Evolutionary conservation across 2,888 invertebrate species (phyloP), one percentile per base, ranked within the genome.

Genomic region (Amphiduros pacificus): DNA sequence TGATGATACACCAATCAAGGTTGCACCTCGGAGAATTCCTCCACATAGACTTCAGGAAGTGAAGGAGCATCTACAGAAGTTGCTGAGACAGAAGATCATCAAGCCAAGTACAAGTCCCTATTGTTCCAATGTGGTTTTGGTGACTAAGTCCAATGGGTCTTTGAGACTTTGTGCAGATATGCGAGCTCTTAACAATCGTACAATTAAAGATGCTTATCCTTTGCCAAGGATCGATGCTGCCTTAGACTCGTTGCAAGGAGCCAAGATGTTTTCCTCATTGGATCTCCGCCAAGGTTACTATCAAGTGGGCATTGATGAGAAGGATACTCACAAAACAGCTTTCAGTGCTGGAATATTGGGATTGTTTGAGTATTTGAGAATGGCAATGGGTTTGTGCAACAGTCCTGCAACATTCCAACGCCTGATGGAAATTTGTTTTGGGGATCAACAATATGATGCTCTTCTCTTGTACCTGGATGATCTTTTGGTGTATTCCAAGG

Each of bases 281-380:
- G 72, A 73, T 55, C 49, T 71, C 17, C 57, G 40, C 9, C 49
- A 53, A 17, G 70, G 70, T 9, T 72, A 72, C 55, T 71, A 68
- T 69, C 74, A 74, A 49, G 64, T 73, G 1, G 66, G 60, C 14
- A 50, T 70, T 27, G 57, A 59, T 6, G 55, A 51, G 22, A 53
- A 60, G 9, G 70, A 67, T 51, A 59, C 53, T 41, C 24, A 40
- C 5, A 73, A 71, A 62, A 67, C 71, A 11, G 71, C 70, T n/a
- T 71, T 73, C 60, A 53, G 14, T 5, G 64, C 66, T 17, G 55
- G 58, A n/a, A 9, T 44, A 4, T n/a, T 50, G 31, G 66, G 68
- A 5, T 40, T 68, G 2, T 70, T 52, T 54, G 63, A 70, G 22
- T 67, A 64, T 28, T 61, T 55, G n/a, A 61, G 52, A 1, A 61